These are phyloP conservation scores for Actinopyga echinites DNA, from an alignment of 53 echinoderm and acorn worm genomes.

Conservation along the genomic window DNA sequence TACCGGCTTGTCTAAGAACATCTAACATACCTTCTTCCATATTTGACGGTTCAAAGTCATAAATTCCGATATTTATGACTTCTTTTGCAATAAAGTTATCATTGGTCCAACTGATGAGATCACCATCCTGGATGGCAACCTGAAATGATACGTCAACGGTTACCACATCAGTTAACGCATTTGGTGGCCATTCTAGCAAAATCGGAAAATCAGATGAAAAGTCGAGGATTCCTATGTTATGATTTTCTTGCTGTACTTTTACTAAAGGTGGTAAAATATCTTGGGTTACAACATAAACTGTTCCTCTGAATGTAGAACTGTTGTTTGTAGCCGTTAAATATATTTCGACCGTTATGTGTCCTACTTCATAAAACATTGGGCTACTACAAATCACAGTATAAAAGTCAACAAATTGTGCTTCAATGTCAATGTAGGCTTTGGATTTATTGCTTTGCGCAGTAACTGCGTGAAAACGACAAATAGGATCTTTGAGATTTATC, in stretches of 20 bases:
- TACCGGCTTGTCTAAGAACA: background rate
- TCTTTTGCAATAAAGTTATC: background rate
- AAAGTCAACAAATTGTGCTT: slow-evolving; percentile 16
- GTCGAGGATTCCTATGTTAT: background rate
- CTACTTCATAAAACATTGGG: slow-evolving; percentile 48
- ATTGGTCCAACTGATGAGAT: background rate
- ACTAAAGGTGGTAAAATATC: background rate
- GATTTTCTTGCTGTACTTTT: background rate
- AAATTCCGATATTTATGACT: background rate
- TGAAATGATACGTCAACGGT: background rate
- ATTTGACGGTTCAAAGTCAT: background rate
- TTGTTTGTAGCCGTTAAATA: slow-evolving; percentile 37
- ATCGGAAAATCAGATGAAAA: background rate
- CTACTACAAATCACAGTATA: slow-evolving; percentile 50
- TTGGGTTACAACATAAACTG: slow-evolving; percentile 55
- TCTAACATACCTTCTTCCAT: background rate
- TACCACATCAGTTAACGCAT: background rate
- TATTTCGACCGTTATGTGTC: slow-evolving; percentile 46
- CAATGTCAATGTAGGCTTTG: background rate
- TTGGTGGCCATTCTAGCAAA: background rate
- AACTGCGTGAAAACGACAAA: slow-evolving; percentile 47
- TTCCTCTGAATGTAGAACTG: slow-evolving; percentile 51
- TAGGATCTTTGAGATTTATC: background rate
- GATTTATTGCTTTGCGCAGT: slow-evolving; percentile 9
- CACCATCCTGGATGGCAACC: background rate